Percentiles rank a stretch among this genome's conserved stretches.
Evolutionary conservation across 2,113 vertebrate species (phyloP).

Genomic region (Glaucidium brasilianum): DNA sequence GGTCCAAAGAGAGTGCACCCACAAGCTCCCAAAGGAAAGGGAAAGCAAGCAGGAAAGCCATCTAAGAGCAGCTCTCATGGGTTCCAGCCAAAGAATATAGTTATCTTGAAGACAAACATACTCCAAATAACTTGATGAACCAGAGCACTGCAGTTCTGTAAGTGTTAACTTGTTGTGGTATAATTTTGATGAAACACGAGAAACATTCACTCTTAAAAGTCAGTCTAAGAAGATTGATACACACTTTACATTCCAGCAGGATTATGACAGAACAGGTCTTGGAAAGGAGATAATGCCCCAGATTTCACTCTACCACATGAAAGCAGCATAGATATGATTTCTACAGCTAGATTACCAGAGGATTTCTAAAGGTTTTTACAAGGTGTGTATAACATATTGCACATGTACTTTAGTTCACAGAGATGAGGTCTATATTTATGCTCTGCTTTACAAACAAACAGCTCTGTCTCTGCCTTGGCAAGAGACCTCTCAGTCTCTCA

Average conservation of each 20-base stretch:
- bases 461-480: neutral
- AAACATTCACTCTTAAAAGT: neutral
- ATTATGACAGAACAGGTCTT: neutral
- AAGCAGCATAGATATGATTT: neutral
- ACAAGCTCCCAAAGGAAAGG: neutral
- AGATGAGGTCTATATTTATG: neutral
- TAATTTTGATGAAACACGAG: neutral
- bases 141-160: neutral
- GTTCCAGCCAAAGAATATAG: neutral
- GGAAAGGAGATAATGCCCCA: neutral
- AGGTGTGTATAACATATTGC: neutral
- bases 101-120: neutral
- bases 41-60: neutral
- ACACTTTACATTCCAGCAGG: neutral
- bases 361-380: neutral
- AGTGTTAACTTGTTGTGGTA: neutral
- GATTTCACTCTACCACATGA: neutral
- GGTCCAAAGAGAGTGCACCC: neutral
- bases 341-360: neutral
- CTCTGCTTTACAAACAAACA: neutral
- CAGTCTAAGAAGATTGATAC: neutral
- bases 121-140: neutral
- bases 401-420: neutral
- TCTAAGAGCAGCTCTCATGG: neutral
- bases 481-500: neutral